A percentile compares a stretch with the other conserved stretches of the same genome.
phyloP scores from a whole-genome alignment of 2,888 invertebrate genomes.

The Beris morrisii region DNA sequence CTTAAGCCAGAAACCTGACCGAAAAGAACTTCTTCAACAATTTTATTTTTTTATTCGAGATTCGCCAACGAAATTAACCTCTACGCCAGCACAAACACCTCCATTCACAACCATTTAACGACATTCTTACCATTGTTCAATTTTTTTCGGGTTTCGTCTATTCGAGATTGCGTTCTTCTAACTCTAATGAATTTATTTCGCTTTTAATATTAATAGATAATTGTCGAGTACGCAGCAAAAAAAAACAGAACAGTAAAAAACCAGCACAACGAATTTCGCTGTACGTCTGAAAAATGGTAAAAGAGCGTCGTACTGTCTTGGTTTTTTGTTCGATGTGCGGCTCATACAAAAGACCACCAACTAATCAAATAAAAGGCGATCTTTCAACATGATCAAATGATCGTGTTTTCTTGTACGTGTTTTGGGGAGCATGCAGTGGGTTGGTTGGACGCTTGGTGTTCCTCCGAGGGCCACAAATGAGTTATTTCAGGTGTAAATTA shows the following conservation, averaged over 20 bases:
- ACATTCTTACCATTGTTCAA: not conserved
- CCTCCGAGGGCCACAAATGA: no score
- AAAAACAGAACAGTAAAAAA: no score
- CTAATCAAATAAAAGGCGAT: conserved; percentile 2
- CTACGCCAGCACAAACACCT: not conserved
- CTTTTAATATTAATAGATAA: no score
- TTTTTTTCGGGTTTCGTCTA: not conserved
- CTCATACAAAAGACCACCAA: conserved; percentile 2
- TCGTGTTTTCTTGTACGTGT: not conserved
- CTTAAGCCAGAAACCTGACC: conserved; percentile 12
- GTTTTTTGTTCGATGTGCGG: no score
- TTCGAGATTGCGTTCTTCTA: no score
- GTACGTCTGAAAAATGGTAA: no score
- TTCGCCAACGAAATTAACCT: no score
- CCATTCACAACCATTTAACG: not conserved
- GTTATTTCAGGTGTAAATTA: conserved; percentile 6
- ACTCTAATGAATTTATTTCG: no score
- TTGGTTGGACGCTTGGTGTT: not conserved
- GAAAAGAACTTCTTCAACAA: not conserved
- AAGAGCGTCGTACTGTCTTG: no score
- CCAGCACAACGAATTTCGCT: no score
- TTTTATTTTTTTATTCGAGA: no score
- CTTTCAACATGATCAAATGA: not conserved
- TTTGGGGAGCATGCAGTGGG: not conserved
- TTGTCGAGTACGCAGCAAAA: no score